A percentile compares a stretch with the other conserved stretches of the same genome.
Conservation (phyloP, 2,888 invertebrate species). For the Aphrophora alni region DNA sequence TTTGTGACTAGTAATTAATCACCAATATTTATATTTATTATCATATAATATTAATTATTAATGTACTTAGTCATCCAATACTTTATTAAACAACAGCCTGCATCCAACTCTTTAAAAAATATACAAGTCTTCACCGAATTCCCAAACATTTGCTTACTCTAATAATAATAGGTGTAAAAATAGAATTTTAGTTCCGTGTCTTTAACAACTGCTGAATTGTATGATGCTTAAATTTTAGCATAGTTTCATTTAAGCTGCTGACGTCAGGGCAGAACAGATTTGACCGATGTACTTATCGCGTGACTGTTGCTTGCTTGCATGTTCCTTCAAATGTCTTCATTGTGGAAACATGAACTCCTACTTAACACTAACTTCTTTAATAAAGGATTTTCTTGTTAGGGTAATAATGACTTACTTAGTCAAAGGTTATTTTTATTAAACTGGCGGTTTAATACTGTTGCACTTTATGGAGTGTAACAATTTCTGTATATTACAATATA, state of each 20-base stretch:
- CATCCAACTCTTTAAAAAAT: too few relatives aligned
- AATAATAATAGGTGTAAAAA: neutral
- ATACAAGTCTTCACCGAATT: too few relatives aligned
- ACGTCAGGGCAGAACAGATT: neutral
- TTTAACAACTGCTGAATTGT: neutral
- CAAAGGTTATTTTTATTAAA: too few relatives aligned
- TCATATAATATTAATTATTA: too few relatives aligned
- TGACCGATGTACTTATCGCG: neutral
- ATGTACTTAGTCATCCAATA: too few relatives aligned
- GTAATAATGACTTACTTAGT: neutral
- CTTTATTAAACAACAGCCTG: too few relatives aligned
- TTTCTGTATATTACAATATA: too few relatives aligned
- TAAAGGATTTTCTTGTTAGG: neutral
- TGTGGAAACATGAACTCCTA: constrained; percentile 4
- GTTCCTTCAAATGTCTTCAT: neutral
- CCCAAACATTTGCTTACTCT: neutral
- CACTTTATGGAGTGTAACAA: too few relatives aligned
- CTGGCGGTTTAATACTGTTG: too few relatives aligned
- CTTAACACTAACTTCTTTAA: neutral
- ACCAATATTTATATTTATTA: too few relatives aligned
- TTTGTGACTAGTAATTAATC: too few relatives aligned
- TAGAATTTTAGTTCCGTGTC: neutral
- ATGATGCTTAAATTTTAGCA: neutral
- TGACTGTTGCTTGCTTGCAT: neutral
- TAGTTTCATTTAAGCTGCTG: neutral